Conservation (phyloP, 2,888 invertebrate species). For the Orthonevra nobilis region DNA sequence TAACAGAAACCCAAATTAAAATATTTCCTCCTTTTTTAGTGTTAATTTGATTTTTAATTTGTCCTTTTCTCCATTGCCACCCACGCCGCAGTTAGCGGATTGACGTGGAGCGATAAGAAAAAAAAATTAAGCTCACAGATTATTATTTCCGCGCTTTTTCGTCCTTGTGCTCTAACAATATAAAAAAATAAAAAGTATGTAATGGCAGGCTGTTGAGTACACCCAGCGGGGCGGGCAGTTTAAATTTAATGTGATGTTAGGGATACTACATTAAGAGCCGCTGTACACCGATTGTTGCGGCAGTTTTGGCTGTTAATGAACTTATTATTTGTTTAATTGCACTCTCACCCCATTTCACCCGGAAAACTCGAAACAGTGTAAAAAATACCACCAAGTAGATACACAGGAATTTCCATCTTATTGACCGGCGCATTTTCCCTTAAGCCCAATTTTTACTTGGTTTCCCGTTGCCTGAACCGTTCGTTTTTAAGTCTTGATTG, state of each 20-base stretch:
- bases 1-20: constrained; percentile 65
- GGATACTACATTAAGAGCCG: constrained; percentile 54
- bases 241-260: constrained; percentile 63
- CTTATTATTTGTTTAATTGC: constrained; percentile 68
- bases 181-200: constrained; percentile 38
- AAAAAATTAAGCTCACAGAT: constrained; percentile 46
- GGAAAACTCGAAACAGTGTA: constrained; percentile 8
- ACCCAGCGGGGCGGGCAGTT: constrained; percentile 62
- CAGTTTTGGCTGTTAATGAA: constrained; percentile 63
- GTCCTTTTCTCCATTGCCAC: constrained; percentile 60
- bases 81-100: constrained; percentile 40
- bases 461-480: constrained; percentile 22
- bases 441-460: neutral
- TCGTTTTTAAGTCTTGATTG: constrained; percentile 59
- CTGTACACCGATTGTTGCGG: constrained; percentile 62
- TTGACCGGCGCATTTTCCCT: constrained; percentile 3
- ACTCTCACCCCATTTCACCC: constrained; percentile 13
- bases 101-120: constrained; percentile 54
- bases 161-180: constrained; percentile 37
- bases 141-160: constrained; percentile 46
- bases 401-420: constrained; percentile 34
- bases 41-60: constrained; percentile 70
- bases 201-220: constrained; percentile 64
- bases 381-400: constrained; percentile 40
- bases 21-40: constrained; percentile 61